Percentiles rank a stretch among this genome's conserved stretches.
These are phyloP conservation scores for Trachelus tabidus DNA, from an alignment of 2,888 invertebrate genomes.

Conservation along the genomic window DNA sequence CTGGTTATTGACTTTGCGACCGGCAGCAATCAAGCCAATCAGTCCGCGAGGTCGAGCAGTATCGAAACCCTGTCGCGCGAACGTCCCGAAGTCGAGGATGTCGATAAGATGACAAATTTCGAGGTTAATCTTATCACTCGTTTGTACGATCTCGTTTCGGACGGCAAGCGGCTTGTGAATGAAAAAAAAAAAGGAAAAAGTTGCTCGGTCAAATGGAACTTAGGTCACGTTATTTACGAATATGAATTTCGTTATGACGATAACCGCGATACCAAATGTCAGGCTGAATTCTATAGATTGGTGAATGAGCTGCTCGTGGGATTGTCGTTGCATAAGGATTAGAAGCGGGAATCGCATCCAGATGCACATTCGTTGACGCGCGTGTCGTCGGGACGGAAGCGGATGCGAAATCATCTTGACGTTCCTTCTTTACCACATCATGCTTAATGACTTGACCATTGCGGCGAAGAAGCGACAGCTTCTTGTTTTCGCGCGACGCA, in stretches of 20 bases:
- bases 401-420: not conserved
- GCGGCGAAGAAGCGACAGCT: not conserved
- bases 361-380: not conserved
- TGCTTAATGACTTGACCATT: not conserved
- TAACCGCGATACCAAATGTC: not conserved
- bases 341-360: not conserved
- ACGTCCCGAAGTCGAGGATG: constrained; percentile 6
- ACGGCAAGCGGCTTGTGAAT: not conserved
- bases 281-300: not conserved
- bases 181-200: no score
- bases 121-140: not conserved
- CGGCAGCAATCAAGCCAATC: constrained; percentile 59
- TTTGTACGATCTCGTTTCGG: not conserved
- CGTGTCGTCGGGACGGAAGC: not conserved
- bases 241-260: not conserved
- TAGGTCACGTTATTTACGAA: not conserved
- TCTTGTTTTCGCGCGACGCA: not conserved
- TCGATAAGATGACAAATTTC: not conserved
- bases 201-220: not conserved
- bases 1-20: constrained; percentile 60
- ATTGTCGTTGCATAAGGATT: not conserved
- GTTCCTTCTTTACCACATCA: not conserved
- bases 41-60: constrained; percentile 52
- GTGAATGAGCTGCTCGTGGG: not conserved
- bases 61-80: constrained; percentile 34